phyloP scores from a whole-genome alignment of 30 jellyfish, hydroid and myxozoan genomes.

The Cassiopea xamachana region DNA sequence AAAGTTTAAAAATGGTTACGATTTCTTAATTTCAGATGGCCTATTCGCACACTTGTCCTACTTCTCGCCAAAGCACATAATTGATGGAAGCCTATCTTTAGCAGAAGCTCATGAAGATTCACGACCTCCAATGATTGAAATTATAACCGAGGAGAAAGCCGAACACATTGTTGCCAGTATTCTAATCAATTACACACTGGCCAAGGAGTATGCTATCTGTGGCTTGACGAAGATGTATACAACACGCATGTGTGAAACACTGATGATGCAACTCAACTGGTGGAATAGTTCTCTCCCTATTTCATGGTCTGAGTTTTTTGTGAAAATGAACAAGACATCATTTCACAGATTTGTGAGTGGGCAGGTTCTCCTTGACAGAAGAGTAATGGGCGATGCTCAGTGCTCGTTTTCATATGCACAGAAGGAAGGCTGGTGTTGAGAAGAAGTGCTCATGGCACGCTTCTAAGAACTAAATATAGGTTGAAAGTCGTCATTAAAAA shows the following conservation, averaged over 20 bases:
- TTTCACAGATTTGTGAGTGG: neutral
- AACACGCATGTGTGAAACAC: neutral
- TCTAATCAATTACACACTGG: conserved; percentile 3
- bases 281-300: neutral
- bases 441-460: neutral
- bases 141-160: conserved; percentile 7
- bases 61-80: conserved; percentile 13
- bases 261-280: neutral
- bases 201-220: neutral
- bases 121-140: conserved; percentile 10
- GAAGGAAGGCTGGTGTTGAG: neutral
- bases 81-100: neutral
- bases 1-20: too few relatives aligned
- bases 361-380: neutral
- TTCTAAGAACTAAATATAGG: neutral
- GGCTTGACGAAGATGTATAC: neutral
- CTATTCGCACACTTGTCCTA: neutral
- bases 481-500: too few relatives aligned
- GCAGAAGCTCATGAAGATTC: neutral
- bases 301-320: neutral
- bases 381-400: neutral
- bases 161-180: conserved; percentile 14
- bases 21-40: conserved; percentile 6
- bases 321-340: neutral
- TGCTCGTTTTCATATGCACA: neutral